Percentiles rank a stretch among this genome's conserved stretches.
Evolutionary conservation across 2,797 vertebrate species (phyloP).

Genomic region (Sphaeramia orbicularis): DNA sequence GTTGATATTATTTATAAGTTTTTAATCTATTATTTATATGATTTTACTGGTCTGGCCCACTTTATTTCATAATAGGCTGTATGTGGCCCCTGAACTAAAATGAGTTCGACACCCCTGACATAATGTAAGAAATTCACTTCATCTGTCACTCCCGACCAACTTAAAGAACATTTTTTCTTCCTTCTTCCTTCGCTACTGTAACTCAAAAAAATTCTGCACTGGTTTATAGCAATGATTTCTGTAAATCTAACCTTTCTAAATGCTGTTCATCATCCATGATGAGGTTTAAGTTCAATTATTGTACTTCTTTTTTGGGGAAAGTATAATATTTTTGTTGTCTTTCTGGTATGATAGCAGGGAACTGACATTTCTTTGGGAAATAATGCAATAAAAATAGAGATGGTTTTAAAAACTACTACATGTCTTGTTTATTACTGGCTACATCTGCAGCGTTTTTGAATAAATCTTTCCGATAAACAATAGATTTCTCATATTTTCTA

Average conservation of each 20-base stretch:
- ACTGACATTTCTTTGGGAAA: conserved; percentile 20
- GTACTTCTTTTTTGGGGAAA: background rate
- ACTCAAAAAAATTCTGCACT: conserved; percentile 19
- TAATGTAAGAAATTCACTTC: background rate
- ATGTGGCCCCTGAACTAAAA: too few relatives aligned
- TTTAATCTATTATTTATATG: too few relatives aligned
- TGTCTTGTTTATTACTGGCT: background rate
- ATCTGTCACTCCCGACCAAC: conserved; percentile 16
- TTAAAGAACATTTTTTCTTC: background rate
- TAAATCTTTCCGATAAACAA: background rate
- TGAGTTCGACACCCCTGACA: too few relatives aligned
- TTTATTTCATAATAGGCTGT: too few relatives aligned
- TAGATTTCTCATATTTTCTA: background rate
- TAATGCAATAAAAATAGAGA: conserved; percentile 74
- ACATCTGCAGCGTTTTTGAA: background rate
- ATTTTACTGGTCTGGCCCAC: too few relatives aligned
- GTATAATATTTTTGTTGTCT: conserved; percentile 34
- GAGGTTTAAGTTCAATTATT: conserved; percentile 22
- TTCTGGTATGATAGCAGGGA: conserved; percentile 38
- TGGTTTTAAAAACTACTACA: conserved; percentile 24
- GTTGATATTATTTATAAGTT: too few relatives aligned
- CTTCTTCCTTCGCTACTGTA: conserved; percentile 3
- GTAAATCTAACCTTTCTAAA: conserved; percentile 26
- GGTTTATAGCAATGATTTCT: conserved; percentile 43
- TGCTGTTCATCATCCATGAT: conserved; percentile 10